Base-by-base conservation (phyloP, 2,888 invertebrate species). In the Amaurobius ferox region DNA sequence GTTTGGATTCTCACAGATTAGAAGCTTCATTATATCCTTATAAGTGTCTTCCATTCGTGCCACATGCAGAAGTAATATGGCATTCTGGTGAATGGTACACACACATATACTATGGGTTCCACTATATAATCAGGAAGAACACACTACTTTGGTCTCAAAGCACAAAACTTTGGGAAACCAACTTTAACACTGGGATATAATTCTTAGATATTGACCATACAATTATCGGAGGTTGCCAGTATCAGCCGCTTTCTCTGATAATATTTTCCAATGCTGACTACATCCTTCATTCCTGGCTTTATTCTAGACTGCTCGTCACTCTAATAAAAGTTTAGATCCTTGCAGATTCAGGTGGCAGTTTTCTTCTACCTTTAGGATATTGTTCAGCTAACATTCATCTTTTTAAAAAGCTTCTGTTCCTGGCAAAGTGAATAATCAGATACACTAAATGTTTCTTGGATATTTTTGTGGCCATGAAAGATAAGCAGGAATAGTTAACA, bases 81-180 rank as follows among this genome's bases (percentile, higher is more conserved):
- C n/a, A n/a, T n/a, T n/a, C n/a, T n/a, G n/a, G n/a, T n/a, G n/a
- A n/a, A n/a, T n/a, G n/a, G n/a, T n/a, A n/a, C n/a, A n/a, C n/a
- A n/a, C n/a, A n/a, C n/a, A n/a, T n/a, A n/a, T n/a, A n/a, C n/a
- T n/a, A n/a, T 74, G 74, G 23, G 74, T 62, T n/a, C 74, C 74
- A 62, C 62, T 32, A 28, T n/a, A n/a, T 16, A 30, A 13, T 66
- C 70, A 23, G 61, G 73, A 2, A 66, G 28, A 40, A 80, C 66
- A 72, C n/a, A 80, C 44, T 48, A 66, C 29, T 72, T 72, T 44
- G 80, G 80, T 19, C 80, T 13, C 11, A 80, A 28, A 9, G 29
- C 0, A 23, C 40, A 55, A 79, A 79, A 79, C 28, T 79, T 79
- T 35, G 71, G 72, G 26, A 79, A 73, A 19, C 80, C 80, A 23